Evolutionary conservation across 1,140 invertebrate genomes (phyloP).

Genomic region (Papilio dardanus): DNA sequence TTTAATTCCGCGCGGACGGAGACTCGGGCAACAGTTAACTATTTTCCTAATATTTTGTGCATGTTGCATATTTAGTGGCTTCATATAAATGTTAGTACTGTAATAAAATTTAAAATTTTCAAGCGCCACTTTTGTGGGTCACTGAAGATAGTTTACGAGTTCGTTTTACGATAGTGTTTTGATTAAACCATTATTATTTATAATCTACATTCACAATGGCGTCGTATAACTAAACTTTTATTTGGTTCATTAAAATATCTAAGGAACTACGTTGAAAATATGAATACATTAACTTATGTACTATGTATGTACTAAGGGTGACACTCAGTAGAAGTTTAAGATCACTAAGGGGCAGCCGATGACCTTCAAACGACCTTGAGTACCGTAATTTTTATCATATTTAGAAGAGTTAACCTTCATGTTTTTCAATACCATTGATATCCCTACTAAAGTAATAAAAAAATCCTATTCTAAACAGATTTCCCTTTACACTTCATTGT

Average conservation of each 20-base stretch:
- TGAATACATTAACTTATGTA: no score
- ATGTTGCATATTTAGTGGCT: slow-evolving; percentile 23
- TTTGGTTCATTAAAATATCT: not conserved
- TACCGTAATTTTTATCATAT: no score
- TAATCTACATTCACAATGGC: slow-evolving; percentile 7
- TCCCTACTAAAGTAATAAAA: not conserved
- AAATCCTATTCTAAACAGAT: not conserved
- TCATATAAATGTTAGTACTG: slow-evolving; percentile 28
- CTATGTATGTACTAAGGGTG: no score
- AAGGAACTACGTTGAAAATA: not conserved
- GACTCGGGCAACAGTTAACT: no score
- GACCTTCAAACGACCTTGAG: no score
- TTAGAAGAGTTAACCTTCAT: no score
- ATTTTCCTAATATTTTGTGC: not conserved
- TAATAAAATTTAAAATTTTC: slow-evolving; percentile 36
- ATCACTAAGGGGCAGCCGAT: no score
- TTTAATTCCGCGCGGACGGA: no score
- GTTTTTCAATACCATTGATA: not conserved
- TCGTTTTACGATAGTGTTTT: slow-evolving; percentile 31
- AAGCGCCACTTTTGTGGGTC: slow-evolving; percentile 33
- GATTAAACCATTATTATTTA: slow-evolving; percentile 38
- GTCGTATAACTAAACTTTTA: not conserved
- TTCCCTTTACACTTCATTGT: not conserved
- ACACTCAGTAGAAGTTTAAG: no score
- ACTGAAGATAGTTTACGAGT: slow-evolving; percentile 32